These are phyloP conservation scores for Kradibia gibbosae DNA, from an alignment of 1,140 invertebrate species.

Conservation along the genomic window DNA sequence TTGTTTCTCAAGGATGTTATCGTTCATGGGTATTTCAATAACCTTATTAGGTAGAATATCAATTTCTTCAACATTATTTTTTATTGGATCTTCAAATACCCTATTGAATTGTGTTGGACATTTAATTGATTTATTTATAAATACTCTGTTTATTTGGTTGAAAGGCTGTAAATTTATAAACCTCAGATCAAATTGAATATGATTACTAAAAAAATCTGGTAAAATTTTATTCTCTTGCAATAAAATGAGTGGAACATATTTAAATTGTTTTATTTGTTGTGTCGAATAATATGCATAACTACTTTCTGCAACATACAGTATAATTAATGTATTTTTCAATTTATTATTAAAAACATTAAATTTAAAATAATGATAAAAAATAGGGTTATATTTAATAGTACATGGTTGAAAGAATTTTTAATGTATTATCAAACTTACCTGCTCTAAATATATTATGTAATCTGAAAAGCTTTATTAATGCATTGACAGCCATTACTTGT, in stretches of 20 bases:
- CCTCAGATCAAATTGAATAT: conserved; percentile 54
- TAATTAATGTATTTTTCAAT: neutral
- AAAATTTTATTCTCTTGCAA: neutral
- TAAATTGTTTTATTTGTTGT: conserved; percentile 30
- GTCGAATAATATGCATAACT: conserved; percentile 32
- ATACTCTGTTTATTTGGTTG: conserved; percentile 43
- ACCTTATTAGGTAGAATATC: conserved; percentile 55
- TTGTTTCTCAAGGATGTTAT: conserved; percentile 74
- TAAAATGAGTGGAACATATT: conserved; percentile 18
- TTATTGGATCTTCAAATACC: conserved; percentile 52
- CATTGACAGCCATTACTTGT: conserved; percentile 25
- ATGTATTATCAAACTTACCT: no score
- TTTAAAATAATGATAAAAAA: neutral
- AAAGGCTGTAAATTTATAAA: conserved; percentile 56
- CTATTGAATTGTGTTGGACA: conserved; percentile 50
- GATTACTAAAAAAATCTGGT: conserved; percentile 15
- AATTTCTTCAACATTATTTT: conserved; percentile 55
- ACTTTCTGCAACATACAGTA: conserved; percentile 50
- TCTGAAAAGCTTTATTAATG: conserved; percentile 22
- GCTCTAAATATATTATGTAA: conserved; percentile 5
- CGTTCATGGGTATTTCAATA: conserved; percentile 59
- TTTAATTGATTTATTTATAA: conserved; percentile 53
- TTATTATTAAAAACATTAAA: neutral
- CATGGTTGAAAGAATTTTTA: neutral
- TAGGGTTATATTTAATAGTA: neutral